phyloP scores from a whole-genome alignment of 1,140 invertebrate genomes.

The Pygmarrhopalites habei region DNA sequence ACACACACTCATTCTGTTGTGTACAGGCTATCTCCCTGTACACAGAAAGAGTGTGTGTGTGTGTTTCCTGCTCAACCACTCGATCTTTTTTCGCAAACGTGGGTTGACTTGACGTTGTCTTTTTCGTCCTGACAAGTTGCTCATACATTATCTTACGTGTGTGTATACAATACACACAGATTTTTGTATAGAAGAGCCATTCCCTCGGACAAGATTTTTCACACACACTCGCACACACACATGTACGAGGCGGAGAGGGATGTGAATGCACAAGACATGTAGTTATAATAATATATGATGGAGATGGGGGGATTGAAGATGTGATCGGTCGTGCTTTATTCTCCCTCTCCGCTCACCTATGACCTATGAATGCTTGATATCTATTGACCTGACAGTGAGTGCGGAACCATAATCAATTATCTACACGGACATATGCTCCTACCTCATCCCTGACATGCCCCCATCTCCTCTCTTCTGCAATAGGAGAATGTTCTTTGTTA shows the following conservation, averaged over 20 bases:
- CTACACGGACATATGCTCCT: neutral
- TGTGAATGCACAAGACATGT: no score
- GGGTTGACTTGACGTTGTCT: neutral
- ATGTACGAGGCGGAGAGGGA: no score
- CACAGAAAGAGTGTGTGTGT: no score
- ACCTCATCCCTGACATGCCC: neutral
- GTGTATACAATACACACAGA: neutral
- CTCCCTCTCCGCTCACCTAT: neutral
- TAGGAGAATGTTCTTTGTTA: no score
- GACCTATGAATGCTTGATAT: neutral
- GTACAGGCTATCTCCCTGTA: no score
- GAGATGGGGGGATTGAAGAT: no score
- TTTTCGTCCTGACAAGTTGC: neutral
- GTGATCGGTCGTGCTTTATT: neutral
- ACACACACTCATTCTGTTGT: no score
- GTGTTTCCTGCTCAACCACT: constrained; percentile 24
- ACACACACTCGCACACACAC: no score
- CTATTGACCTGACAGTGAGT: constrained; percentile 1
- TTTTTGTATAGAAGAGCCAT: neutral
- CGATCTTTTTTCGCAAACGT: constrained; percentile 14
- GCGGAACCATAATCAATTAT: no score
- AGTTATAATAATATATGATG: no score
- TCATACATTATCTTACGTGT: neutral
- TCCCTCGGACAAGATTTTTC: constrained; percentile 15
- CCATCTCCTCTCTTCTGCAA: no score